phyloP scores from a whole-genome alignment of 2,797 vertebrate genomes.

The Enteromius thamalakanensis region DNA sequence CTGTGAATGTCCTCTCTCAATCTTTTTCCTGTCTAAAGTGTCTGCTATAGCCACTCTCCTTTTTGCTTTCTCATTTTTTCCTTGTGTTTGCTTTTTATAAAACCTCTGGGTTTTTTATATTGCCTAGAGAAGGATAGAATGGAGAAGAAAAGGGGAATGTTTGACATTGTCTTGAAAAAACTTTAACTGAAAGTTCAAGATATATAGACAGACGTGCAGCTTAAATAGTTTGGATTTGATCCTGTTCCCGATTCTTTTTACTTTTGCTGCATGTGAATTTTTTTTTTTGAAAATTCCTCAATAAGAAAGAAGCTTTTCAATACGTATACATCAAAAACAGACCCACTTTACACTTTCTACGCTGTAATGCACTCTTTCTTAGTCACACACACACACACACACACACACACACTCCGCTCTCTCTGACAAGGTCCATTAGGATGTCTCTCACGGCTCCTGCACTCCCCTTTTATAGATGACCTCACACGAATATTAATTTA shows the following conservation, averaged over 20 bases:
- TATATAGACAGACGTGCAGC: background rate
- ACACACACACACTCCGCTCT: conserved; percentile 45
- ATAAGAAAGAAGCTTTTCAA: conserved; percentile 3
- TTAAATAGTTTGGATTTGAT: background rate
- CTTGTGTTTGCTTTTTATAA: background rate
- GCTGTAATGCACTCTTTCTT: conserved; percentile 36
- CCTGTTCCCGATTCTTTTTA: conserved; percentile 10
- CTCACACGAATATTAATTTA: conserved; percentile 80
- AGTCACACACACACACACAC: conserved; percentile 20
- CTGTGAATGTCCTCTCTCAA: background rate
- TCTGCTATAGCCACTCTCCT: background rate
- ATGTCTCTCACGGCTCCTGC: conserved; percentile 71
- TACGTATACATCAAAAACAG: background rate
- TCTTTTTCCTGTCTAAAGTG: background rate
- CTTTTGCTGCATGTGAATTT: background rate
- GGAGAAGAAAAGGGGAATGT: background rate
- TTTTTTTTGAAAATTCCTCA: background rate
- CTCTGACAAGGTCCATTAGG: conserved; percentile 76
- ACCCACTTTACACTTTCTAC: background rate
- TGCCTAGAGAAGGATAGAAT: background rate
- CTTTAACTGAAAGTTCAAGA: background rate
- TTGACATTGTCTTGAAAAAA: background rate
- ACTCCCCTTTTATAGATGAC: conserved; percentile 75
- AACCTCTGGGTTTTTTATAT: background rate
- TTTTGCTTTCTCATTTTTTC: background rate